Evolutionary conservation across 2,797 vertebrate genomes (phyloP), one percentile per base, ranked within the genome.

Genomic region (Alcedo atthis): DNA sequence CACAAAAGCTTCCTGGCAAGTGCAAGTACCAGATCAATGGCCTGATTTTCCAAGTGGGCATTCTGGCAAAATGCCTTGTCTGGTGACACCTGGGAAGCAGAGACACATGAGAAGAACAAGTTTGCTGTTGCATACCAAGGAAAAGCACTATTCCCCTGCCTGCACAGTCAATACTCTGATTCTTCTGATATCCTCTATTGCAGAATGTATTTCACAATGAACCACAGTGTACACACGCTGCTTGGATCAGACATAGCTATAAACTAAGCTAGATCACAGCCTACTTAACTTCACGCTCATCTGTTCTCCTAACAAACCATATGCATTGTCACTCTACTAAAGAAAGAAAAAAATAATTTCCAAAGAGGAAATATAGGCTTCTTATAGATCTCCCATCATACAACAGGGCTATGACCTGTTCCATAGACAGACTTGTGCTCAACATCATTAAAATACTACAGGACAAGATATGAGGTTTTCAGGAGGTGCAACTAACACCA

Each of bases 41-140:
- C 25, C 55, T 45, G 1, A 55, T 48, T 45, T 77, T 18, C 32
- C 20, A 28, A 7, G 9, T 4, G 16, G 11, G 21, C n/a, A 12
- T 4, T 25, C 30, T 53, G 62, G 43, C 20, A 32, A 61, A 53
- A 16, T 25, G 28, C 25, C 28, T 20, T 3, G 3, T 40, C n/a
- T 35, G 51, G 18, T 15, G 26, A 37, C 32, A 15, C 6, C 80
- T 40, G 84, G 43, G 37, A 87, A 74, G 25, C 51, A 66, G 30
- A 69, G 2, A n/a, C 4, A 40, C 17, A 63, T 0, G 0, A 62
- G 37, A 45, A 40, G 17, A 70, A 51, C 16, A 81, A 15, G 2
- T 54, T 18, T 73, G 22, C 26, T 66, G 4, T 67, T 35, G 15
- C 26, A 45, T 12, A 18, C 2, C 15, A 21, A 87, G 32, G 55